Evolutionary conservation across 2,888 invertebrate species (phyloP).

Genomic region (Fissipunctia ypsillon): DNA sequence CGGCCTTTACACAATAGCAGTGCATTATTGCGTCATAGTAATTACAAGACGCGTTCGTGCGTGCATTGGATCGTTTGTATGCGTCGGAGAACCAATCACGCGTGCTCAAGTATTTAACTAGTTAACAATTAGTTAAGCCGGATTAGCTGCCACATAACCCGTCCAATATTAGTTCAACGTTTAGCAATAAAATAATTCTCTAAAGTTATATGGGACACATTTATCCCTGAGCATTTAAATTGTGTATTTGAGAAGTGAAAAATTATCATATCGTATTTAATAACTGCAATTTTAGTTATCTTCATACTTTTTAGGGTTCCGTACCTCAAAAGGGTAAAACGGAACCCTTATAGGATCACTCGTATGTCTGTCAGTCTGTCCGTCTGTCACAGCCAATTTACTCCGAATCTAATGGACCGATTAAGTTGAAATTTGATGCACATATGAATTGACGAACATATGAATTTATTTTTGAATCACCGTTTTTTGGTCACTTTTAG

Average conservation of each 20-base stretch:
- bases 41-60: slow-evolving; percentile 59
- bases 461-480: no score
- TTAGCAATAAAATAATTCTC: neutral
- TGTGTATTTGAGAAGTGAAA: neutral
- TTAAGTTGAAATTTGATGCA: no score
- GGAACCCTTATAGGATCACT: no score
- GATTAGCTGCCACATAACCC: slow-evolving; percentile 5
- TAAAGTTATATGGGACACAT: neutral
- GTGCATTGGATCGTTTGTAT: slow-evolving; percentile 33
- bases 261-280: neutral
- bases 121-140: slow-evolving; percentile 6
- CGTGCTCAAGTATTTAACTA: slow-evolving; percentile 7
- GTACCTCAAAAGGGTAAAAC: no score
- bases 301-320: neutral
- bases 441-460: no score
- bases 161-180: neutral
- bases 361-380: no score
- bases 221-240: neutral
- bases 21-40: slow-evolving; percentile 48
- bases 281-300: neutral
- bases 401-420: no score
- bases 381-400: no score
- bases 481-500: no score
- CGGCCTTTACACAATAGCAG: slow-evolving; percentile 21
- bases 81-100: slow-evolving; percentile 12